Evolutionary conservation across 1,140 invertebrate species (phyloP), one percentile per base, ranked within the genome.

Genomic region (Plectrocnemia conspersa): DNA sequence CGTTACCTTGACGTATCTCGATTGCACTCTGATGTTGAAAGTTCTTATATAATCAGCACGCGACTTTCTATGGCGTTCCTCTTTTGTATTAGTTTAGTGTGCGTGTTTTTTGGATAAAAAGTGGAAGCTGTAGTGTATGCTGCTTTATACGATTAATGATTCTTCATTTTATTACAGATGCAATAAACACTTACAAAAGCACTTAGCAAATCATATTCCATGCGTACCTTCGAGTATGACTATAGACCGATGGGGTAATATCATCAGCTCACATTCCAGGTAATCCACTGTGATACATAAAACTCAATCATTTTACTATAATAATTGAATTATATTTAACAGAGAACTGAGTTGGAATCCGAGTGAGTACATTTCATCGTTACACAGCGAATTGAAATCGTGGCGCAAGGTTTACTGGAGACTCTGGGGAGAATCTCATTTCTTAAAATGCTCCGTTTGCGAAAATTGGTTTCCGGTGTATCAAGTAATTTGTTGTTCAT

Each of bases 331-430:
- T 11, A 73, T 82, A 44, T 85, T 81, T 62, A 65, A 35, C 64
- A 87, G 86, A 63, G 91, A 95, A 61, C 62, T 77, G 9, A 77
- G 76, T 1, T 96, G 91, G 89, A 86, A 86, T 63, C 74, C 95
- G 7, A 90, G 86, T 63, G 84, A 88, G 33, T 90, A 90, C 64
- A 83, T 96, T 6, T 66, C 83, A 7, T 79, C 81, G 56, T 68
- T 94, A 15, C 84, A 88, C 64, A 79, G 79, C 6, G 83, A 90
- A 60, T 73, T 93, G 25, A 86, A 87, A 56, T 84, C 83, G 0
- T 96, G 93, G 93, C 74, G 89, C 0, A 86, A 85, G 65, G 89
- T 94, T 1, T 96, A 95, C 71, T 97, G 93, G 93, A 80, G 86
- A 45, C 70, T 96, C 9, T 96, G 92, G 92, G 89, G 88, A 0